Conservation (phyloP, 2,797 vertebrate genomes). For the Sebastes nivosus region DNA sequence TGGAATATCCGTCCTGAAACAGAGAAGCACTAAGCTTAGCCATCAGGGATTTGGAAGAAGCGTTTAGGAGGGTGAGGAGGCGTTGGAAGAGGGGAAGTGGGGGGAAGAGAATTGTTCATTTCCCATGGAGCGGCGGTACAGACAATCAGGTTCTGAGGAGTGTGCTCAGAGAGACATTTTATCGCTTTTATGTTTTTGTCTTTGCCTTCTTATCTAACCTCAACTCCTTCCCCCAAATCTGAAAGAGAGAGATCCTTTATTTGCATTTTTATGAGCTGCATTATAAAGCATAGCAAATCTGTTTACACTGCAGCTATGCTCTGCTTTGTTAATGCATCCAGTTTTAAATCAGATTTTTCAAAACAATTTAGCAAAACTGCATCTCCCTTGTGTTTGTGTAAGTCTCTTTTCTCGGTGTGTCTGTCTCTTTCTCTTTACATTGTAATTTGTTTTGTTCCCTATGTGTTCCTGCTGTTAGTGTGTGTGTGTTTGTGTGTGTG, state of each 20-base stretch:
- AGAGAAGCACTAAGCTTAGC: slow-evolving; percentile 48
- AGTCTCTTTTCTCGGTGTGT: slow-evolving; percentile 7
- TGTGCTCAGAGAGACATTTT: slow-evolving; percentile 15
- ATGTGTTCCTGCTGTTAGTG: slow-evolving; percentile 1
- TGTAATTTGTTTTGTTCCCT: slow-evolving; percentile 39
- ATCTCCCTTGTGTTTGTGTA: neutral
- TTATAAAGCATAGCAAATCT: slow-evolving; percentile 15
- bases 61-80: slow-evolving; percentile 12
- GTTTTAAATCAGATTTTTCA: slow-evolving; percentile 10
- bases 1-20: slow-evolving; percentile 68
- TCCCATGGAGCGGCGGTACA: neutral
- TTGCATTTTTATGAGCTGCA: slow-evolving; percentile 21
- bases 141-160: slow-evolving; percentile 40
- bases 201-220: slow-evolving; percentile 19
- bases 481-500: slow-evolving; percentile 16
- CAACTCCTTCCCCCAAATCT: neutral
- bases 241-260: neutral
- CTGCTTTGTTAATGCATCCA: slow-evolving; percentile 16
- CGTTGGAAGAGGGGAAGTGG: neutral
- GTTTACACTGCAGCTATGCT: neutral
- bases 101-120: slow-evolving; percentile 1
- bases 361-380: slow-evolving; percentile 10
- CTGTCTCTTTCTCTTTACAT: slow-evolving; percentile 36
- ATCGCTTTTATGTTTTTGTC: slow-evolving; percentile 12
- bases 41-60: slow-evolving; percentile 44